Percentiles rank a stretch among this genome's conserved stretches.
These are phyloP conservation scores for Scylla paramamosain DNA, from an alignment of 1,140 invertebrate species.

Conservation along the genomic window DNA sequence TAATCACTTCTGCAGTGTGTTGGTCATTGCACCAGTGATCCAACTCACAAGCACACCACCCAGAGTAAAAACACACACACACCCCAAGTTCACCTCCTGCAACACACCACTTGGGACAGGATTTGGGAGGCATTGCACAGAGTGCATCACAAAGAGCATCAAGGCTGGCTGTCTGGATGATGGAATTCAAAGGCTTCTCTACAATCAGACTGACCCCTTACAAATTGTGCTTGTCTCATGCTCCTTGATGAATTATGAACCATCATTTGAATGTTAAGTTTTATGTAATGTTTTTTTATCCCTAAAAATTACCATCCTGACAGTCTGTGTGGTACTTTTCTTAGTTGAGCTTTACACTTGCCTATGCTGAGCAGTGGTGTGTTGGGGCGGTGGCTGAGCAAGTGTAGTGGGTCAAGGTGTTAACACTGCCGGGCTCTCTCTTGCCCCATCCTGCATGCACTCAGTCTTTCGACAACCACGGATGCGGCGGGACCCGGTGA, in stretches of 20 bases:
- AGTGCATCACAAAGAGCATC: background rate
- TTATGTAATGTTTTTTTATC: too few species aligned
- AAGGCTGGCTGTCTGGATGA: too few species aligned
- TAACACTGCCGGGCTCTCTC: constrained; percentile 47
- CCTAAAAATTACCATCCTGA: too few species aligned
- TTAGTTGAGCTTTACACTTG: too few species aligned
- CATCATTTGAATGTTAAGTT: too few species aligned
- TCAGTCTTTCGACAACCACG: constrained; percentile 60
- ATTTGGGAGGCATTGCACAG: background rate
- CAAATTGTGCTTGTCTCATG: too few species aligned
- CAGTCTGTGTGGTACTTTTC: too few species aligned
- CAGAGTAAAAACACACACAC: background rate
- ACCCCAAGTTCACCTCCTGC: background rate
- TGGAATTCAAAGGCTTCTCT: too few species aligned
- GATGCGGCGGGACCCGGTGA: constrained; percentile 69
- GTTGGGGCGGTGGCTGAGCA: background rate
- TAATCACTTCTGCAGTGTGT: background rate
- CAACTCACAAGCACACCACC: background rate
- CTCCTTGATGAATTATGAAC: too few species aligned
- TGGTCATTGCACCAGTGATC: background rate
- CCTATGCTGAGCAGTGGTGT: background rate
- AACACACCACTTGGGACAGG: background rate
- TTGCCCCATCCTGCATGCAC: constrained; percentile 62
- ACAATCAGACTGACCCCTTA: too few species aligned
- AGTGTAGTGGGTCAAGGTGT: background rate